Conservation (phyloP, 2,888 invertebrate genomes). For the Lasioglossum vierecki region DNA sequence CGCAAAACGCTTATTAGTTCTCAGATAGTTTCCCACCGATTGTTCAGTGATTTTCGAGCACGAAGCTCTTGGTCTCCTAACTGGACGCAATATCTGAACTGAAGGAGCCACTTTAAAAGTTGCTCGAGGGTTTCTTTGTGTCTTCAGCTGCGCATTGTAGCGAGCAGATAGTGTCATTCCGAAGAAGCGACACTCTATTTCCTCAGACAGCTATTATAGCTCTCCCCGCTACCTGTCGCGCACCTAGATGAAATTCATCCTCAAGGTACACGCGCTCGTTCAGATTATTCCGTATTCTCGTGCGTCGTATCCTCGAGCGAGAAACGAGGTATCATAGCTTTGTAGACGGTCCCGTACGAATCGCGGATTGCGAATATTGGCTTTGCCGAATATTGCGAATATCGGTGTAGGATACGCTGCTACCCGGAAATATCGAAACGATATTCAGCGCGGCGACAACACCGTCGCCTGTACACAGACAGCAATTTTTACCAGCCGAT, state of each 20-base stretch:
- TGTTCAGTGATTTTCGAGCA: too few species aligned
- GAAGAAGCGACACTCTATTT: not conserved
- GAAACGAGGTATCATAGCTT: conserved; percentile 10
- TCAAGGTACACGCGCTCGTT: not conserved
- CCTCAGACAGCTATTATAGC: not conserved
- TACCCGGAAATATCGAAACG: conserved; percentile 51
- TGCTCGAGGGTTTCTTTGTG: not conserved
- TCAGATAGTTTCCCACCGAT: not conserved
- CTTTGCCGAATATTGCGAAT: conserved; percentile 35
- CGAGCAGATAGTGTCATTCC: not conserved
- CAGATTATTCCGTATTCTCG: conserved; percentile 15
- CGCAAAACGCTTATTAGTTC: too few species aligned
- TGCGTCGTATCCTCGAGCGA: not conserved
- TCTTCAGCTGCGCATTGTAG: not conserved
- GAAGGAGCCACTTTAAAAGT: not conserved
- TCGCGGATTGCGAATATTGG: conserved; percentile 36
- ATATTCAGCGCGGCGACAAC: conserved; percentile 9
- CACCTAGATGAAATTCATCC: not conserved
- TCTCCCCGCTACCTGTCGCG: not conserved
- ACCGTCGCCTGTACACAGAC: not conserved
- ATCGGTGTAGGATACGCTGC: conserved; percentile 23
- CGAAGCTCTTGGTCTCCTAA: not conserved
- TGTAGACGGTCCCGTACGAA: conserved; percentile 29
- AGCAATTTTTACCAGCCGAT: not conserved
- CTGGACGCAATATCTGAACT: not conserved